A percentile compares a stretch with the other conserved stretches of the same genome.
These are phyloP conservation scores for Zonotrichia leucophrys DNA, from an alignment of 2,113 vertebrate species.

Conservation along the genomic window DNA sequence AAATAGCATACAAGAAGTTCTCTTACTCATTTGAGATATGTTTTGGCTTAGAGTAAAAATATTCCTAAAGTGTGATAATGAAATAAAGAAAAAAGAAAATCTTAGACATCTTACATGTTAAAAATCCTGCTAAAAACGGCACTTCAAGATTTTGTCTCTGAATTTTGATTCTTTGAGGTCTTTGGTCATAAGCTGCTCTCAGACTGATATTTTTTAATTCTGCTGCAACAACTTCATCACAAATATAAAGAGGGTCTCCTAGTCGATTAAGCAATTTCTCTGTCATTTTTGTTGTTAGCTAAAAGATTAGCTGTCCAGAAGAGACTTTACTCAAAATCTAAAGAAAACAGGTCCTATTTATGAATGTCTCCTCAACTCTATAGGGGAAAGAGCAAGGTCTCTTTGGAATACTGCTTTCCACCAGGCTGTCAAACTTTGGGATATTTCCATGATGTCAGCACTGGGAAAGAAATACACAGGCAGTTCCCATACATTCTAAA, in stretches of 20 bases:
- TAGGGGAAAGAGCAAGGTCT: slow-evolving; percentile 6
- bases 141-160: neutral
- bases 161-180: neutral
- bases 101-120: neutral
- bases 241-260: neutral
- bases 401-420: slow-evolving; percentile 27
- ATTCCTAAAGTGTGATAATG: neutral
- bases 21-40: neutral
- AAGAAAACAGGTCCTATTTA: slow-evolving; percentile 13
- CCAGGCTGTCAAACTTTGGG: slow-evolving; percentile 5
- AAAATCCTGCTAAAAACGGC: neutral
- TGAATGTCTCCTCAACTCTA: slow-evolving; percentile 1
- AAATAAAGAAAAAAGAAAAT: neutral
- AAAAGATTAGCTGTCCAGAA: neutral
- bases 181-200: neutral
- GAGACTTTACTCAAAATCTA: slow-evolving; percentile 5
- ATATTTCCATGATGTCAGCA: slow-evolving; percentile 33
- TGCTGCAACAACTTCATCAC: neutral
- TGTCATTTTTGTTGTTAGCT: neutral
- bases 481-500: slow-evolving; percentile 55
- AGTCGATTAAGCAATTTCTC: neutral
- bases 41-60: neutral
- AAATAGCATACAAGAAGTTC: neutral
- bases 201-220: neutral
- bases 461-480: slow-evolving; percentile 41